A percentile compares a stretch with the other conserved stretches of the same genome.
Evolutionary conservation across 2,888 invertebrate species (phyloP).

Genomic region (Pegoplata infirma): DNA sequence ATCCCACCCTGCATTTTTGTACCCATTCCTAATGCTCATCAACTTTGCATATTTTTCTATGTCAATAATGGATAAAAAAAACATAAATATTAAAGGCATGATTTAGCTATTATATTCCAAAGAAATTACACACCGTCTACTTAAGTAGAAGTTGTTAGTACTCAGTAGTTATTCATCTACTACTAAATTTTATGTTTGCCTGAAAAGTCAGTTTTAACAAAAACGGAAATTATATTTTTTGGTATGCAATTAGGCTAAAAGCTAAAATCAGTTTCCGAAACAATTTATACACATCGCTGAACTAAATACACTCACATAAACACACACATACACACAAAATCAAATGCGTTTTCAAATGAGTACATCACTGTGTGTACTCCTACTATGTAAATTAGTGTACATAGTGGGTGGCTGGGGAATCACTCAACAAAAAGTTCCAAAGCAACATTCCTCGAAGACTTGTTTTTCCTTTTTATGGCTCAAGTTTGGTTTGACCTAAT

Average conservation of each 20-base stretch:
- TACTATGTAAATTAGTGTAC: neutral
- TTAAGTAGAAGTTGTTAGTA: too few relatives aligned
- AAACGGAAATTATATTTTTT: conserved; percentile 41
- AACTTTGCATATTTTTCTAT: conserved; percentile 17
- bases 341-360: neutral
- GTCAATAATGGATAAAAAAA: conserved; percentile 23
- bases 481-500: conserved; percentile 51
- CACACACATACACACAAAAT: conserved; percentile 5
- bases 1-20: too few relatives aligned
- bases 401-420: neutral
- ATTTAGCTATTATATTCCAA: conserved; percentile 22
- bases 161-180: conserved; percentile 1
- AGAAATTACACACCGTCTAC: neutral
- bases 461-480: conserved; percentile 28
- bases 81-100: conserved; percentile 22
- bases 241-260: conserved; percentile 56
- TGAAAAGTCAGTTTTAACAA: conserved; percentile 7
- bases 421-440: too few relatives aligned
- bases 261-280: conserved; percentile 43
- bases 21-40: neutral
- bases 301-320: too few relatives aligned
- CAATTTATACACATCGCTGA: conserved; percentile 16
- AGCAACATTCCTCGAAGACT: neutral
- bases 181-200: neutral
- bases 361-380: too few relatives aligned